phyloP scores from a whole-genome alignment of 2,888 invertebrate genomes.

The Chrysotoxum bicinctum region DNA sequence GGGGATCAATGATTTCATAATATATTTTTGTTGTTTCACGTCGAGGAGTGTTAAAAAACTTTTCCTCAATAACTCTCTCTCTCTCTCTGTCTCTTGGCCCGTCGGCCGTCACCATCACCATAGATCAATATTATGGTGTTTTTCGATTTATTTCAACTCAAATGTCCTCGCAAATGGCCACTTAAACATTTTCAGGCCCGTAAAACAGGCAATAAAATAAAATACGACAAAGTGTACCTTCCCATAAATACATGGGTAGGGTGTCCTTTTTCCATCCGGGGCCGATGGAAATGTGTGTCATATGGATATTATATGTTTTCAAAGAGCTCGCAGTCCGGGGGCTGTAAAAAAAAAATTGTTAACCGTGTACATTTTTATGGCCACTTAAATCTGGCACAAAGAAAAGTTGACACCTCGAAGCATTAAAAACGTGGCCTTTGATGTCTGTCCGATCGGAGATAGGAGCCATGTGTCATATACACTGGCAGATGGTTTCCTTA shows the following conservation, averaged over 20 bases:
- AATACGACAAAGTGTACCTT: conserved; percentile 55
- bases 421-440: conserved; percentile 52
- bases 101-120: not conserved
- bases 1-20: not conserved
- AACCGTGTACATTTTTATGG: conserved; percentile 59
- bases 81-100: too few species aligned
- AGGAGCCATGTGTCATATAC: not conserved
- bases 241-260: not conserved
- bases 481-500: conserved; percentile 32
- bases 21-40: not conserved
- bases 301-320: conserved; percentile 15
- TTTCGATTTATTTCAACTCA: conserved; percentile 66
- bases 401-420: conserved; percentile 66
- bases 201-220: conserved; percentile 68
- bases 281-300: conserved; percentile 33
- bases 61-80: not conserved
- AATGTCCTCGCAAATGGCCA: conserved; percentile 66
- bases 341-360: conserved; percentile 20
- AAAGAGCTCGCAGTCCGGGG: conserved; percentile 2
- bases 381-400: conserved; percentile 54
- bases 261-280: not conserved
- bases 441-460: not conserved
- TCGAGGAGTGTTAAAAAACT: conserved; percentile 1
- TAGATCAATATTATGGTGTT: conserved; percentile 22
- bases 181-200: conserved; percentile 63